Conservation (phyloP, 2,797 vertebrate genomes). For the Xerus rutilus region DNA sequence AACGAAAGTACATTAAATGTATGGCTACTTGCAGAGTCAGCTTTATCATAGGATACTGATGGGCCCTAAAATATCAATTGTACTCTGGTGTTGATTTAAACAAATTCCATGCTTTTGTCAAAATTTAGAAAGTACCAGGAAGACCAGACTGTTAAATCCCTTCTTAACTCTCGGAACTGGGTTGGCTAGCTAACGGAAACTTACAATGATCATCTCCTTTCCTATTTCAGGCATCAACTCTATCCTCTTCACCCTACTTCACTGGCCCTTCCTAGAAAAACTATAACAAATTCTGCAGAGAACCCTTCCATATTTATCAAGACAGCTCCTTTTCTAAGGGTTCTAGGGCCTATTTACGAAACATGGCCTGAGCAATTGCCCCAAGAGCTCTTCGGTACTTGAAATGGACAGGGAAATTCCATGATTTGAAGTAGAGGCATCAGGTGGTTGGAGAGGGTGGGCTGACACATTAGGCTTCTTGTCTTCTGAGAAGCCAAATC, state of each 20-base stretch:
- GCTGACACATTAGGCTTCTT: not conserved
- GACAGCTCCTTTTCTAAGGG: not conserved
- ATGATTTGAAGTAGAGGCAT: slow-evolving; percentile 5
- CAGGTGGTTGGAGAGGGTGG: slow-evolving; percentile 7
- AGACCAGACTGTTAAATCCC: not conserved
- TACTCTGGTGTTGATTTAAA: not conserved
- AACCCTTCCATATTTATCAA: not conserved
- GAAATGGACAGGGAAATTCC: not conserved
- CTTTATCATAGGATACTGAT: not conserved
- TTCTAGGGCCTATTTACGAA: slow-evolving; percentile 53
- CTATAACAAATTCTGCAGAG: not conserved
- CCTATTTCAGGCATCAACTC: not conserved
- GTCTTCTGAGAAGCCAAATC: slow-evolving; percentile 49
- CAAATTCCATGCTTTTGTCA: not conserved
- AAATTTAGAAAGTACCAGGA: not conserved
- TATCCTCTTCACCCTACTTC: not conserved
- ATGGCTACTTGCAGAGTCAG: not conserved
- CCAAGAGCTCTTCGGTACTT: not conserved
- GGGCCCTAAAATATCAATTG: slow-evolving; percentile 1
- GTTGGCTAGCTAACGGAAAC: slow-evolving; percentile 45
- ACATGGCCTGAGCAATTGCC: not conserved
- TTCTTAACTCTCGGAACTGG: not conserved
- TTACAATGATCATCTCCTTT: not conserved
- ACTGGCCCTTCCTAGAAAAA: not conserved
- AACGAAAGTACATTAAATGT: slow-evolving; percentile 26